Evolutionary conservation across 2,888 invertebrate genomes (phyloP).

Genomic region (Rosalia funebris): DNA sequence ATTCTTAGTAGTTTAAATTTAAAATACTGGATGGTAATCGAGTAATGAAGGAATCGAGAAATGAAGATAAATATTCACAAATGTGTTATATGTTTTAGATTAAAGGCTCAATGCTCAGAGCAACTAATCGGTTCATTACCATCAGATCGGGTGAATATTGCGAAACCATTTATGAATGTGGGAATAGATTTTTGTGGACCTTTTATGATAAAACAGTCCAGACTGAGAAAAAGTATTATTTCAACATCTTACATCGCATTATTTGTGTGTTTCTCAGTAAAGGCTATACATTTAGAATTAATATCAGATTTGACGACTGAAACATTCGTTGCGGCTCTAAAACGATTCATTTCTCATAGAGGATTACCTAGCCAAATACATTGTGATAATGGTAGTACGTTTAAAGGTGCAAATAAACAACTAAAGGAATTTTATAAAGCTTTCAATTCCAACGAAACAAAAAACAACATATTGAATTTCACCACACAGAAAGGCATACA

Average conservation of each 20-base stretch:
- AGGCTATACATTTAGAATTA: not conserved
- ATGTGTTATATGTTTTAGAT: slow-evolving; percentile 5
- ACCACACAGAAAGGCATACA: too few relatives aligned
- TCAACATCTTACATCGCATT: not conserved
- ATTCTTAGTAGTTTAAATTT: too few relatives aligned
- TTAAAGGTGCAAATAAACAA: not conserved
- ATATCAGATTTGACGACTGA: slow-evolving; percentile 2
- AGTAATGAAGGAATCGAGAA: too few relatives aligned
- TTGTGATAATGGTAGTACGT: not conserved
- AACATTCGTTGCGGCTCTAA: slow-evolving; percentile 2
- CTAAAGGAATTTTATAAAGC: too few relatives aligned
- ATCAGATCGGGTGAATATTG: not conserved
- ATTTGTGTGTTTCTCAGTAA: not conserved
- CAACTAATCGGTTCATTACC: slow-evolving; percentile 9
- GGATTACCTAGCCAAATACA: not conserved
- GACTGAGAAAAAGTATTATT: not conserved
- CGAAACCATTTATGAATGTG: not conserved
- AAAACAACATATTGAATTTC: too few relatives aligned
- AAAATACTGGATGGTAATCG: too few relatives aligned
- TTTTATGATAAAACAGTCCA: not conserved
- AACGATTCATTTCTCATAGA: slow-evolving; percentile 2
- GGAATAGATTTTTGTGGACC: slow-evolving; percentile 8
- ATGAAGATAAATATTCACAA: too few relatives aligned
- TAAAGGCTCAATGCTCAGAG: not conserved
- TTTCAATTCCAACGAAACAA: too few relatives aligned